Evolutionary conservation across 2,113 vertebrate species (phyloP), one percentile per base, ranked within the genome.

Genomic region (Oxyura jamaicensis): DNA sequence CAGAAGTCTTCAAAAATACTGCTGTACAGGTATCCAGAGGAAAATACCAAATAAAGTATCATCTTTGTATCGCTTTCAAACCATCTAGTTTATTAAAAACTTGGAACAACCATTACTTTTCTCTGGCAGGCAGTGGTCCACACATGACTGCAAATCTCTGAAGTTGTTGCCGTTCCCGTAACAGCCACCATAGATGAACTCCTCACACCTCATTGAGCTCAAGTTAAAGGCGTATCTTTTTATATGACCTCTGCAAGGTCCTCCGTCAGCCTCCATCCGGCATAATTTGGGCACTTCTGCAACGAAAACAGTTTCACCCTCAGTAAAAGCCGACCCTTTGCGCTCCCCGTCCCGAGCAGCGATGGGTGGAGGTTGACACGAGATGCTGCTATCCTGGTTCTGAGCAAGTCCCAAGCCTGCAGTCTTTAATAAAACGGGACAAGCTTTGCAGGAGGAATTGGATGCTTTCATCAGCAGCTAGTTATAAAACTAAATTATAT

Each of bases 201-300:
- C 59, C 93, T 99, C 98, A 84, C 99, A 99, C 59, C 92, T 95
- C 99, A 99, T 99, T 4, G 98, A 97, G 74, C 95, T 98, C 97
- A 99, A 97, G 96, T 99, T 99, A 96, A 99, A 99, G 97, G 98
- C 99, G 4, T 98, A 99, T 60, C 95, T 88, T 42, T 3, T 93
- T 3, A 97, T 35, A 10, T 97, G 26, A 62, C 81, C 96, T 6
- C 98, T 97, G 82, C 99, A 99, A 6, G 86, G 90, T 29, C 98
- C 98, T 48, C 83, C 94, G 4, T 97, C 97, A 80, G 97, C 97
- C 46, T 98, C 97, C 95, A 98, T 88, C 71, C 99, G 97, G 95
- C 99, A 99, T 22, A 97, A 88, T 77, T 97, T 97, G 25, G 98
- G 99, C 71, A 99, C 98, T 95, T 98, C 99, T 99, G 97, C 15